These are phyloP conservation scores for Uria lomvia DNA, from an alignment of 2,113 vertebrate species.

Conservation along the genomic window DNA sequence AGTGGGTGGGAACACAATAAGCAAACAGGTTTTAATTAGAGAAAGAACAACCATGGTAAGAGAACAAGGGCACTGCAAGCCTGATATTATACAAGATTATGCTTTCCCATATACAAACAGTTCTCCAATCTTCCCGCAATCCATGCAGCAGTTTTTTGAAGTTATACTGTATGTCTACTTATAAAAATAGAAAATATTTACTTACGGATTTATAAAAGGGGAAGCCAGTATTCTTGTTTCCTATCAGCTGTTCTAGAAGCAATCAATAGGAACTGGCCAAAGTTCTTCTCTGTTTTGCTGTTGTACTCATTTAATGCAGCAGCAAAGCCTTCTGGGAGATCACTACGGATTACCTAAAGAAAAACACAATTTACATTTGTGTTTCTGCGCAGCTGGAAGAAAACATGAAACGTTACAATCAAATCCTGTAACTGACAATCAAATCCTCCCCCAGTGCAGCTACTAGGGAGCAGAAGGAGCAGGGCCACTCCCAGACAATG, in stretches of 20 bases:
- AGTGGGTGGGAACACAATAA: neutral
- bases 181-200: neutral
- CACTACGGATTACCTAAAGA: slow-evolving; percentile 22
- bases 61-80: neutral
- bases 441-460: neutral
- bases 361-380: neutral
- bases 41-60: neutral
- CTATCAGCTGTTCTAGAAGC: slow-evolving; percentile 36
- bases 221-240: slow-evolving; percentile 46
- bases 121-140: neutral
- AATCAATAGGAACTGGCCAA: slow-evolving; percentile 39
- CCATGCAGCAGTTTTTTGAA: neutral
- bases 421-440: neutral
- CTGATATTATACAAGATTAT: neutral
- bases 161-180: neutral
- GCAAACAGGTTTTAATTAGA: neutral
- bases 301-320: slow-evolving; percentile 33
- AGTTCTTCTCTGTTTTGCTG: neutral
- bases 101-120: neutral
- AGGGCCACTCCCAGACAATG: rapidly evolving
- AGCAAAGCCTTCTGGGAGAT: slow-evolving; percentile 50
- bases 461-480: neutral
- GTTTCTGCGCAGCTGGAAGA: neutral
- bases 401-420: neutral
- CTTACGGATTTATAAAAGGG: slow-evolving; percentile 42